Conservation (phyloP, 2,113 vertebrate genomes). For the Pelecanus crispus region DNA sequence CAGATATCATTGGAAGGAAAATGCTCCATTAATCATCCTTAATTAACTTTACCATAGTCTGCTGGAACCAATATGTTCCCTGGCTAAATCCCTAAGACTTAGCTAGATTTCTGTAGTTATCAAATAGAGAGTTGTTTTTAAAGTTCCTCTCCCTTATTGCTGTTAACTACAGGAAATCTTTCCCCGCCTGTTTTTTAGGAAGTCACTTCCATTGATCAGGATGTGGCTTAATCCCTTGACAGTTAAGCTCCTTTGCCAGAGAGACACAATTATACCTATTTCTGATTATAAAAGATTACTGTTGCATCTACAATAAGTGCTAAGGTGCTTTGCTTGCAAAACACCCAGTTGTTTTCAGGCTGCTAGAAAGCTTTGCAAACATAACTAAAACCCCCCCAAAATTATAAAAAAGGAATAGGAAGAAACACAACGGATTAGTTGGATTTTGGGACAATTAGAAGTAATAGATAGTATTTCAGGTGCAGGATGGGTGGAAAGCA, state of each 20-base stretch:
- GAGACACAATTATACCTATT: constrained; percentile 41
- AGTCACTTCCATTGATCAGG: constrained; percentile 62
- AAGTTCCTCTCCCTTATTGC: constrained; percentile 69
- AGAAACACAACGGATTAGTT: background rate
- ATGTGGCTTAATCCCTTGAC: constrained; percentile 58
- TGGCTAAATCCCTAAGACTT: constrained; percentile 82
- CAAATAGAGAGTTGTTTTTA: constrained; percentile 78
- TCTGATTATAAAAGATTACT: constrained; percentile 1
- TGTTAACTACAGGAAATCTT: constrained; percentile 77
- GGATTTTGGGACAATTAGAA: background rate
- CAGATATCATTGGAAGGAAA: constrained; percentile 97
- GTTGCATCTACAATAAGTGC: background rate
- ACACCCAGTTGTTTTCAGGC: background rate
- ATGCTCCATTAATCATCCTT: constrained; percentile 99
- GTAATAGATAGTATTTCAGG: background rate
- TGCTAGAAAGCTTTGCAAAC: background rate
- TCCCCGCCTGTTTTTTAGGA: constrained; percentile 77
- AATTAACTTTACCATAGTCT: constrained; percentile 97
- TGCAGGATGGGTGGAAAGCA: background rate
- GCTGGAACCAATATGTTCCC: constrained; percentile 86
- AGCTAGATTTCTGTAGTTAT: constrained; percentile 83
- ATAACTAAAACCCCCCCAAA: background rate
- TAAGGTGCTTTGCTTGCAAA: background rate
- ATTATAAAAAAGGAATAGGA: background rate
- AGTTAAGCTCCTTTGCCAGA: constrained; percentile 27